Base-by-base conservation (phyloP, 2,888 invertebrate species). In the Cheilosia scutellata region DNA sequence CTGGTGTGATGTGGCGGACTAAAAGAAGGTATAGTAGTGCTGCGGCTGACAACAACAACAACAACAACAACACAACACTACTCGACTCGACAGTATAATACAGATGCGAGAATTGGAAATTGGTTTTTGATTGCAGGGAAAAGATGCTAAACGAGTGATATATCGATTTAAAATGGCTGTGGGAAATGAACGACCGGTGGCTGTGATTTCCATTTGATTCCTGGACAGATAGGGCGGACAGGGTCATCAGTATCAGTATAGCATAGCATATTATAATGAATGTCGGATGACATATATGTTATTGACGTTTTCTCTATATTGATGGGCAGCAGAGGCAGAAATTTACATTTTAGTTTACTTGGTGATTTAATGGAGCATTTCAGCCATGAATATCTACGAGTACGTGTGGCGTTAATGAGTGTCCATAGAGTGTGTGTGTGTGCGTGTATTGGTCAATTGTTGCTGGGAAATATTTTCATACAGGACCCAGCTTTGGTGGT, bases 121-220 rank as follows among this genome's bases (percentile, higher is more conserved):
- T 60, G 84, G 65, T 80, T 70, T 84, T 84, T 80, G 84, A 80
- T 80, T 80, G 63, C 84, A 65, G 57, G 27, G 9, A 65, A 65
- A 70, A 65, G 57, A 84, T 80, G 70, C 80, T 84, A 80, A 84
- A 80, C 71, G 84, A 84, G 80, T 84, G 84, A 80, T 84, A 70
- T 75, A 84, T 84, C 60, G 84, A 60, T 80, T 75, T 65, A 27
- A 29, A 80, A 84, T 84, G 51, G 70, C 31, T 80, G 84, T 84
- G 84, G 84, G 84, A 84, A 80, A 65, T 31, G 40, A 25, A 31
- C 47, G 31, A 13, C 29, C 60, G 29, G 11, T 49, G 40, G 53
- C 16, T 25, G 62, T 62, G 62, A 63, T 72, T 51, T 20, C 11
- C 7, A 29, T 49, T 37, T 51, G 65, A 51, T 49, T 49, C 31